Conservation (phyloP, 1,140 invertebrate genomes). For the Aphelenchoides besseyi region DNA sequence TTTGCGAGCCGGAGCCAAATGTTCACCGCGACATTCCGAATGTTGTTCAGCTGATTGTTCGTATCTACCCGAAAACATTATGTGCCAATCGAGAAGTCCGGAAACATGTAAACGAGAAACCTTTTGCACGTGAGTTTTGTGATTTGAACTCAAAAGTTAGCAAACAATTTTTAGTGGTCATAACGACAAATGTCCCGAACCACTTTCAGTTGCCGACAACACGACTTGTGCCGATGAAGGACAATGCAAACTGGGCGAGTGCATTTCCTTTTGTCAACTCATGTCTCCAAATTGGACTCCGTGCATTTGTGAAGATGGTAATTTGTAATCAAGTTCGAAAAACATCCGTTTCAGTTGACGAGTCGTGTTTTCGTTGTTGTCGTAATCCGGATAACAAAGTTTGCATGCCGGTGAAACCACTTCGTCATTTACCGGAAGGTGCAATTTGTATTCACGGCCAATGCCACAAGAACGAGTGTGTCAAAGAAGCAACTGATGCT, state of each 20-base stretch:
- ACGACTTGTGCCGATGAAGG: conserved; percentile 44
- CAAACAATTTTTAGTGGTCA: conserved; percentile 31
- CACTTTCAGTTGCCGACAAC: conserved; percentile 34
- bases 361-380: conserved; percentile 39
- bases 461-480: conserved; percentile 38
- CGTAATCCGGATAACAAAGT: conserved; percentile 19
- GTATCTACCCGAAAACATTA: conserved; percentile 7
- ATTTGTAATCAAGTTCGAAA: conserved; percentile 18
- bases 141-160: neutral
- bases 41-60: conserved; percentile 41
- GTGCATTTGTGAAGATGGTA: conserved; percentile 45
- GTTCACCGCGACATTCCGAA: conserved; percentile 47
- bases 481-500: conserved; percentile 37
- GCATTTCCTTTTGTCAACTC: conserved; percentile 39
- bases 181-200: conserved; percentile 42
- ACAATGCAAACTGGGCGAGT: conserved; percentile 36
- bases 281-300: conserved; percentile 28
- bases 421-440: conserved; percentile 35
- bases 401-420: conserved; percentile 28
- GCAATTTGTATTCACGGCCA: conserved; percentile 49
- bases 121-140: conserved; percentile 40
- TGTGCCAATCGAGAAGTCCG: conserved; percentile 30
- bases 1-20: conserved; percentile 26
- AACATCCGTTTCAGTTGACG: conserved; percentile 22
- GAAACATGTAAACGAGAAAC: conserved; percentile 41